These are phyloP conservation scores for Oscheius sp. DNA, from an alignment of 2,888 invertebrate genomes.

Conservation along the genomic window DNA sequence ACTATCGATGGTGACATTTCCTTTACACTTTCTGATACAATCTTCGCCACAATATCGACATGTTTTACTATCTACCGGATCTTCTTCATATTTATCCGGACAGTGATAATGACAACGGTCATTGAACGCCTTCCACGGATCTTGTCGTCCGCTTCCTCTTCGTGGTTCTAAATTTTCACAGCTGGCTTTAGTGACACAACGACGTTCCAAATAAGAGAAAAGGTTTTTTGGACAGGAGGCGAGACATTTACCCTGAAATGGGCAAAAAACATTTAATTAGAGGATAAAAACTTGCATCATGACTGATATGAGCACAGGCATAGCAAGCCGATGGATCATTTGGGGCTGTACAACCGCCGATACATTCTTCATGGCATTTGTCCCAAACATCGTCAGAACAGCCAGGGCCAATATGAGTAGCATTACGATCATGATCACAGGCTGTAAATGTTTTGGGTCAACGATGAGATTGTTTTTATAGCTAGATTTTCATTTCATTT, in stretches of 20 bases:
- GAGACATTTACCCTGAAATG: conserved; percentile 20
- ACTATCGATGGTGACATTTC: conserved; percentile 39
- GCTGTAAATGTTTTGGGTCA: too few relatives aligned
- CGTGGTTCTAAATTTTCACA: conserved; percentile 22
- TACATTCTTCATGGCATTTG: conserved; percentile 83
- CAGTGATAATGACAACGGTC: conserved; percentile 81
- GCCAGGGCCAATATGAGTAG: conserved; percentile 38
- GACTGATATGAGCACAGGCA: conserved; percentile 83
- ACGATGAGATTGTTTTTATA: too few relatives aligned
- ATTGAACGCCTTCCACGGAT: conserved; percentile 79
- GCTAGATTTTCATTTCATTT: too few relatives aligned
- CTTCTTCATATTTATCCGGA: conserved; percentile 78
- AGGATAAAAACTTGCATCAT: too few relatives aligned
- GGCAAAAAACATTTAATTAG: too few relatives aligned
- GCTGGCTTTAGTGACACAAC: conserved; percentile 78
- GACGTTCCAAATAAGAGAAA: conserved; percentile 78
- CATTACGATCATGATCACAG: conserved; percentile 30
- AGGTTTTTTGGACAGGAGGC: conserved; percentile 42
- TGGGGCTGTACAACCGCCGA: conserved; percentile 83
- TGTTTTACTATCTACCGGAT: conserved; percentile 33
- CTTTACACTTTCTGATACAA: conserved; percentile 57
- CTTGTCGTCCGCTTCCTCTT: conserved; percentile 57
- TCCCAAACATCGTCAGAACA: conserved; percentile 35
- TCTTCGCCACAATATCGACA: conserved; percentile 54
- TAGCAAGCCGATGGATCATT: conserved; percentile 76